A percentile compares a stretch with the other conserved stretches of the same genome.
phyloP scores from a whole-genome alignment of 2,888 invertebrate genomes.

The Cephus pygmeus region DNA sequence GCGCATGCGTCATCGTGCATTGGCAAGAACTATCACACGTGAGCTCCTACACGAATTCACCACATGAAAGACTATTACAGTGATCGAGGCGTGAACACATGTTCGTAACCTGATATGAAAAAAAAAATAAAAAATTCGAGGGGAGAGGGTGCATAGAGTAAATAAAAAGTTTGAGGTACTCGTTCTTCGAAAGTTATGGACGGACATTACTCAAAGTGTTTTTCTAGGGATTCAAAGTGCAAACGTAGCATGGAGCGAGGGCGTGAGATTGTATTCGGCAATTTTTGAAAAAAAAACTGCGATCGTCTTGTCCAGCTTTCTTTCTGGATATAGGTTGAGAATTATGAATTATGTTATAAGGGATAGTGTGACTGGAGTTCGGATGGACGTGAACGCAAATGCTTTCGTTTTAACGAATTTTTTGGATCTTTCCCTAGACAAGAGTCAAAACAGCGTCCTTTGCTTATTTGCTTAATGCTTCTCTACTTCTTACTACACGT shows the following conservation, averaged over 20 bases:
- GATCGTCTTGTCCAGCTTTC: background rate
- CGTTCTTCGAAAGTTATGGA: too few species aligned
- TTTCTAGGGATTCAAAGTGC: too few species aligned
- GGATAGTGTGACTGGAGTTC: background rate
- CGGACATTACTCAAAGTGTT: background rate
- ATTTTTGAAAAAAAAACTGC: background rate
- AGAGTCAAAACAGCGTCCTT: background rate
- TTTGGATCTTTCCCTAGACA: background rate
- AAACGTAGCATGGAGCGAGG: too few species aligned
- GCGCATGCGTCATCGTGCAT: background rate
- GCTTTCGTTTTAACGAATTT: background rate
- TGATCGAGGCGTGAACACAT: too few species aligned
- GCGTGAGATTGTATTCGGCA: background rate
- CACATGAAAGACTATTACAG: background rate
- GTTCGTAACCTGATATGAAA: too few species aligned
- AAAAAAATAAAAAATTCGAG: too few species aligned
- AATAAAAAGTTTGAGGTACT: too few species aligned
- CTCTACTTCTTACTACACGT: background rate
- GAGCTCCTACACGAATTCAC: background rate
- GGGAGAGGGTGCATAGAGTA: too few species aligned
- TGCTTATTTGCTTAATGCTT: background rate
- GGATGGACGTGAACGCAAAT: background rate
- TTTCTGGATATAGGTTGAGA: background rate
- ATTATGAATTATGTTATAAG: background rate
- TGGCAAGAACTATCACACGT: background rate